Evolutionary conservation across 2,113 vertebrate species (phyloP), one percentile per base, ranked within the genome.

Genomic region (Microcebus murinus): DNA sequence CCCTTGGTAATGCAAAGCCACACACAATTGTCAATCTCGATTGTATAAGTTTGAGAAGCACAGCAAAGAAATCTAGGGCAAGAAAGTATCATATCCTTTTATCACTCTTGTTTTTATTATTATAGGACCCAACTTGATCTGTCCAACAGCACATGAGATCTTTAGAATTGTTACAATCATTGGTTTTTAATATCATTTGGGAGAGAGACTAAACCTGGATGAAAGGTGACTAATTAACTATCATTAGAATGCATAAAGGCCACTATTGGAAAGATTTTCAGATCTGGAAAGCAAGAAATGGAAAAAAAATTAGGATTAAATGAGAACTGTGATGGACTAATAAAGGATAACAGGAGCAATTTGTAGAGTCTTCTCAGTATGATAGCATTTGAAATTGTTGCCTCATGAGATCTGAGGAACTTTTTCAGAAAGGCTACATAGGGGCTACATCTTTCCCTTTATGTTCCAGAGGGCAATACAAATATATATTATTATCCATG

Each of bases 121-220:
- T 89, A 18, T 77, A n/a, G 18, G 74, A 50, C 67, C 36, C 92
- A 36, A 39, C 27, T 76, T 74, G 45, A 74, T 74, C 77, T 76
- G 48, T 80, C 59, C 77, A 91, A 15, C 42, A 94, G 92, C 57
- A 61, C 6, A 27, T 71, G 48, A 74, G 50, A 45, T 96, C 8
- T 18, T 90, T 90, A 48, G 29, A 92, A 96, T 65, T 70, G 31
- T 90, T 86, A 82, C 6, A 80, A 85, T 93, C 73, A 81, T 10
- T 57, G 31, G 39, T 77, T 96, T 93, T 67, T 86, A 93, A 94
- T 73, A 57, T 52, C 68, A 31, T 74, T 96, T 70, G n/a, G n/a
- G 27, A 92, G 65, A 91, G 70, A 77, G 31, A 93, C 39, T 55
- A 76, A 97, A 50, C 29, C 3, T 68, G 42, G 39, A 84, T 83